Evolutionary conservation across 2,888 invertebrate species (phyloP), one percentile per base, ranked within the genome.

Genomic region (Trissolcus japonicus): DNA sequence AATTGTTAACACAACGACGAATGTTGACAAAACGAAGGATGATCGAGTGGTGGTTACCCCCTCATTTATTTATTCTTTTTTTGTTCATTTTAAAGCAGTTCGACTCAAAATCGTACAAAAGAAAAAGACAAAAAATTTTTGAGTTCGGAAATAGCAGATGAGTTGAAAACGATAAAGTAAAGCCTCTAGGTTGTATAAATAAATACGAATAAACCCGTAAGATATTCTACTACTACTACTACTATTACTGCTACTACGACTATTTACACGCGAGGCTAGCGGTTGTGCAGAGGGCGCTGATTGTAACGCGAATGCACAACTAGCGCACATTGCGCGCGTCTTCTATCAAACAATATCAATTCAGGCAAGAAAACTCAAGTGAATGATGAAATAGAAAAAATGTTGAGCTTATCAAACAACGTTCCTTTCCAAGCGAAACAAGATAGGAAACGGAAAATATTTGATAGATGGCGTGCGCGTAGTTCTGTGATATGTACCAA

Each of bases 401-500:
- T 43, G 43, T 43, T n/a, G 43, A 1, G 43, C 2, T 43, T 4
- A 43, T 43, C 13, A 43, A 25, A 2, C 4, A 48, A 48, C 0
- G 48, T 48, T 48, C 48, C 48, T 48, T 6, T 1, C 51, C 1
- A 6, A 6, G 11, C 11, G 19, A 51, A 6, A 11, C 6, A 11
- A 51, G 11, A 19, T 14, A 51, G 76, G 25, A 25, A 6, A 66
- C 78, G 83, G 81, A 35, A 83, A 51, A 7, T 7, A 11, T 85
- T 83, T 75, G 86, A 86, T 86, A 84, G 85, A 79, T 85, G 86
- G 84, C 85, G 85, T 86, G 84, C 86, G 87, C 86, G 86, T 88
- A 89, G 88, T 88, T 89, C 90, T 90, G 90, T 90, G 90, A 90
- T 90, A 90, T 89, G 88, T 89, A 89, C 86, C 81, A 88, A 84